These are phyloP conservation scores for Cryptocheilus praepositus DNA, from an alignment of 2,888 invertebrate genomes.

Conservation along the genomic window DNA sequence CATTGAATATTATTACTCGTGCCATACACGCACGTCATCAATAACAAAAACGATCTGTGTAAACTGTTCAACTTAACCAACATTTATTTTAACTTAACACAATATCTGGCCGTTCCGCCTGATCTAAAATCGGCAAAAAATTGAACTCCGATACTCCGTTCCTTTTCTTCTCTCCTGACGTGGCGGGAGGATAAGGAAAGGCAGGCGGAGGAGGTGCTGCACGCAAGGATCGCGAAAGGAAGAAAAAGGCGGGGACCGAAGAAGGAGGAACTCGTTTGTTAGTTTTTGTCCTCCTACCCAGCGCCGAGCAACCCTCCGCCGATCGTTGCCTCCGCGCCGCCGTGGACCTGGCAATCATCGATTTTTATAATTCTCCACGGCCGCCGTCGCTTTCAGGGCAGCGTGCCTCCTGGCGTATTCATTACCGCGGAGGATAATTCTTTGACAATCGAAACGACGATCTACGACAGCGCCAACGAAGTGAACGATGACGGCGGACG, in stretches of 20 bases:
- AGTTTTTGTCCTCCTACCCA: slow-evolving; percentile 58
- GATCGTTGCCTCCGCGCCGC: slow-evolving; percentile 1
- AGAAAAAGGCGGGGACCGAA: slow-evolving; percentile 19
- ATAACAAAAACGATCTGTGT: no score
- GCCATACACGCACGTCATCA: no score
- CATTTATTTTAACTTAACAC: no score
- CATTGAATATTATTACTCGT: no score
- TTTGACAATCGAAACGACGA: background rate
- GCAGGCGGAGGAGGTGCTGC: slow-evolving; percentile 38
- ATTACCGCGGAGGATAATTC: background rate
- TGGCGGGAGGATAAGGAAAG: slow-evolving; percentile 1
- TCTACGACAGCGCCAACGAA: background rate
- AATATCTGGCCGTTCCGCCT: no score
- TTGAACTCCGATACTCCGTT: background rate
- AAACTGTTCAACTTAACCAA: no score
- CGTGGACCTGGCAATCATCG: slow-evolving; percentile 51
- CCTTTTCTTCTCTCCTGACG: background rate
- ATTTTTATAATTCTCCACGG: slow-evolving; percentile 64
- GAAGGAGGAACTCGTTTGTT: slow-evolving; percentile 61
- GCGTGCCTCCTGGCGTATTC: no score
- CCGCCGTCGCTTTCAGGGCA: slow-evolving; percentile 1
- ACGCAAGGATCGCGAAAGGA: slow-evolving; percentile 19
- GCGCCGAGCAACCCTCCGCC: slow-evolving; percentile 9
- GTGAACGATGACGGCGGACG: background rate
- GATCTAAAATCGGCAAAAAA: no score